Percentiles rank a stretch among this genome's conserved stretches.
phyloP scores from a whole-genome alignment of 2,797 vertebrate species.

The Natrix natrix region DNA sequence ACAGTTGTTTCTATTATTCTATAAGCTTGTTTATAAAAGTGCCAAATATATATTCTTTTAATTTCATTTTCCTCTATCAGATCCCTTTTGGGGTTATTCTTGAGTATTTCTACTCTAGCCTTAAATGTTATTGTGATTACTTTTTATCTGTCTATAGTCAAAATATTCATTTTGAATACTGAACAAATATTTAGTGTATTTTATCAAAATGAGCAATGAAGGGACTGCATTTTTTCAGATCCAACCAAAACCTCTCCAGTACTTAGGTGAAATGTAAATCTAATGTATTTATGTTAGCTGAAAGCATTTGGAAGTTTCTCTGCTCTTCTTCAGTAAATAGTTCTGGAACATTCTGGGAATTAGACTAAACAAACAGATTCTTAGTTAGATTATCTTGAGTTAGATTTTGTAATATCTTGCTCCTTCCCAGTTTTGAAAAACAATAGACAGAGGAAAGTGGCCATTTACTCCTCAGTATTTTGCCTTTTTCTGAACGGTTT shows the following conservation, averaged over 20 bases:
- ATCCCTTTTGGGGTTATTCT: no score
- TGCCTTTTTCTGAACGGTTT: slow-evolving; percentile 2
- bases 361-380: not conserved
- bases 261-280: not conserved
- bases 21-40: not conserved
- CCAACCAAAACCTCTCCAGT: not conserved
- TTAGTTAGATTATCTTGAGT: not conserved
- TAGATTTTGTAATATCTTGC: not conserved
- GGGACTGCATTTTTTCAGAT: not conserved
- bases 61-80: no score
- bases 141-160: not conserved
- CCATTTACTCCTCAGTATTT: not conserved
- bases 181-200: no score
- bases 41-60: no score
- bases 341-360: not conserved
- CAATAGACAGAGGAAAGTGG: not conserved
- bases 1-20: not conserved
- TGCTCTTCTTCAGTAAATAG: not conserved
- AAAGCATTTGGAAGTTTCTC: not conserved
- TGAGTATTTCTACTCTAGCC: not conserved
- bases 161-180: no score
- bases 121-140: not conserved
- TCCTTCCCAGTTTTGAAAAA: not conserved
- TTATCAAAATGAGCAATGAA: not conserved
- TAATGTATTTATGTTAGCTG: not conserved